A percentile compares a stretch with the other conserved stretches of the same genome.
These are phyloP conservation scores for Asbolus verrucosus DNA, from an alignment of 1,140 invertebrate species.

Conservation along the genomic window DNA sequence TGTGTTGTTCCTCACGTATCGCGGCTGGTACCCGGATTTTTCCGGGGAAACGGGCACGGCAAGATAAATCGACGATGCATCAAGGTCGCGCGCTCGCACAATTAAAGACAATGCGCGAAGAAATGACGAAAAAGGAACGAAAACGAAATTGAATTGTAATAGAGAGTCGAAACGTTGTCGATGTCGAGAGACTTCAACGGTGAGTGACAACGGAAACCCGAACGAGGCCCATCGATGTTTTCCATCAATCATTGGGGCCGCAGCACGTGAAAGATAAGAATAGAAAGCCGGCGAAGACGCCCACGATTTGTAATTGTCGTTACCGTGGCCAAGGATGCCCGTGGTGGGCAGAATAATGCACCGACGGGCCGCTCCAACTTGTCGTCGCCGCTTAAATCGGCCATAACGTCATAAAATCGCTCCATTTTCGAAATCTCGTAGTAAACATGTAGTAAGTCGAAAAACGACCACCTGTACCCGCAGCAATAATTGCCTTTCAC, in stretches of 20 bases:
- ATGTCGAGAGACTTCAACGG: slow-evolving; percentile 16
- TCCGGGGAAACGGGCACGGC: too few relatives aligned
- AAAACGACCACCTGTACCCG: too few relatives aligned
- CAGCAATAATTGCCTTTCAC: too few relatives aligned
- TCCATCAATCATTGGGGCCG: slow-evolving; percentile 3
- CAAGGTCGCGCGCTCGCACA: slow-evolving; percentile 12
- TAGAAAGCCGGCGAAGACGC: slow-evolving; percentile 30
- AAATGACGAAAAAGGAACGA: neutral
- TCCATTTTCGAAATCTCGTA: too few relatives aligned
- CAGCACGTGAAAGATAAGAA: slow-evolving; percentile 26
- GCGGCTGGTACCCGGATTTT: too few relatives aligned
- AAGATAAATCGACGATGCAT: too few relatives aligned
- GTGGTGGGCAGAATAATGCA: slow-evolving; percentile 25
- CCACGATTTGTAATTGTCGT: slow-evolving; percentile 32
- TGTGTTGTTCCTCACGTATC: too few relatives aligned
- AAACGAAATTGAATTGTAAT: slow-evolving; percentile 17
- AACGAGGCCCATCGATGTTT: neutral
- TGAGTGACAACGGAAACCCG: slow-evolving; percentile 32
- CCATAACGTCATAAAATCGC: slow-evolving; percentile 3
- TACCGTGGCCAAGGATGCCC: slow-evolving; percentile 24
- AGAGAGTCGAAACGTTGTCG: neutral
- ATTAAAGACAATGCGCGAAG: neutral
- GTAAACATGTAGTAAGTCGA: too few relatives aligned
- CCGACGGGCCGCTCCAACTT: slow-evolving; percentile 10
- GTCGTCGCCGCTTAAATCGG: slow-evolving; percentile 8